Base-by-base conservation (phyloP, 2,797 vertebrate species). In the Anguilla obscura region DNA sequence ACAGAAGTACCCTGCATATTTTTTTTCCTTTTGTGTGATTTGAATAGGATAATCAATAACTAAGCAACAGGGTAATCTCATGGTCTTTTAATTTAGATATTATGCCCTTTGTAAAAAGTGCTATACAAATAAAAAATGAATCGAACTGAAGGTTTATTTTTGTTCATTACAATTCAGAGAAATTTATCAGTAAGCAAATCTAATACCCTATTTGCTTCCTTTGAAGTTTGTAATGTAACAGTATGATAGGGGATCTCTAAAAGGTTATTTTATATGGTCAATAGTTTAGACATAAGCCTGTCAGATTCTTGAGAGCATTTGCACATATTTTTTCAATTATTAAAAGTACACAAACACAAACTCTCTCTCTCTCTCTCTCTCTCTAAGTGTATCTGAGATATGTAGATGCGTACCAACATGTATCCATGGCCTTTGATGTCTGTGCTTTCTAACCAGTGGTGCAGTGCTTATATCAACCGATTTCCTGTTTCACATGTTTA, bases 401-500 rank as follows among this genome's bases (percentile, higher is more conserved):
- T 71, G 69, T 82, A 63, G 88, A 90, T 85, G 89, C 66, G 69
- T 82, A 63, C 33, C 82, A 90, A 89, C 88, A 87, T 88, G 79
- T 86, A 85, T 89, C 56, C 48, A 24, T 12, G 60, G 45, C 71
- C 84, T 86, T 82, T 87, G 50, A 60, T 50, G 69, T 87, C 83
- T 88, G 56, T 87, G 3, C 91, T 89, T 91, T 91, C 86, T 91
- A 92, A 91, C 86, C 69, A 87, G 83, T 69, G 33, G 63, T 50
- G 30, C 54, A 16, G 6, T 30, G n/a, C 52, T 33, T 54, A 63
- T 86, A 63, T 85, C 63, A 36, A 48, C 84, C 74, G n/a, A 84
- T 89, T 87, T 86, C 89, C 86, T 86, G 86, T 87, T 79, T 36
- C 50, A 87, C n/a, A 71, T 85, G 83, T 87, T 87, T 87, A 85